A percentile compares a stretch with the other conserved stretches of the same genome.
phyloP scores from a whole-genome alignment of 1,140 invertebrate species.

The Propsilocerus akamusi region DNA sequence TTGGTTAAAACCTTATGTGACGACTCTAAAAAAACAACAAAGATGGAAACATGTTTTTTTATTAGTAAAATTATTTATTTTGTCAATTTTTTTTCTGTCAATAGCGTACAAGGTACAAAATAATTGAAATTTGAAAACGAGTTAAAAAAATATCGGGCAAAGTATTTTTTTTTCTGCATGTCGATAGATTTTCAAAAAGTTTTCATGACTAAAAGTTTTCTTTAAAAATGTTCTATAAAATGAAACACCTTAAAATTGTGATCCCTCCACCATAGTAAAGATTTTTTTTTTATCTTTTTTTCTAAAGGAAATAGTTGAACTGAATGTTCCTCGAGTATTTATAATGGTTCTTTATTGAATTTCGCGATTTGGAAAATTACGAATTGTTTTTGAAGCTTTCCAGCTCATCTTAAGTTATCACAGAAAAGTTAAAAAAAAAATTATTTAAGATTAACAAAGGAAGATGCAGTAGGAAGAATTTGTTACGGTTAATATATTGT shows the following conservation, averaged over 20 bases:
- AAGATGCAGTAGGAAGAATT: background rate
- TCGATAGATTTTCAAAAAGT: background rate
- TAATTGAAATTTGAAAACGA: background rate
- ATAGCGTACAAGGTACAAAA: background rate
- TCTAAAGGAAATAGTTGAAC: no score
- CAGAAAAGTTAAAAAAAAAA: no score
- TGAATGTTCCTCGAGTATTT: no score
- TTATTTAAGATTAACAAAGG: background rate
- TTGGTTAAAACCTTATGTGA: no score
- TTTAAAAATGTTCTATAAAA: no score
- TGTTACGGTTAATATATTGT: background rate
- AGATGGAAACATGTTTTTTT: background rate
- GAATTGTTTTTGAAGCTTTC: no score
- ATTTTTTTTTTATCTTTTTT: no score
- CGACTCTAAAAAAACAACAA: background rate
- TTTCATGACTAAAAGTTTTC: background rate
- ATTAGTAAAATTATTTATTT: background rate
- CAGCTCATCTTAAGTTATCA: no score
- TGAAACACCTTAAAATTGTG: no score
- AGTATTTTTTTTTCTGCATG: background rate
- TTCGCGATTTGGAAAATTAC: no score
- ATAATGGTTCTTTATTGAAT: no score
- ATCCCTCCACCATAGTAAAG: no score
- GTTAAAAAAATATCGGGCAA: background rate
- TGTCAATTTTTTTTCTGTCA: background rate